Evolutionary conservation across 2,113 vertebrate genomes (phyloP).

Genomic region (Myodes glareolus): DNA sequence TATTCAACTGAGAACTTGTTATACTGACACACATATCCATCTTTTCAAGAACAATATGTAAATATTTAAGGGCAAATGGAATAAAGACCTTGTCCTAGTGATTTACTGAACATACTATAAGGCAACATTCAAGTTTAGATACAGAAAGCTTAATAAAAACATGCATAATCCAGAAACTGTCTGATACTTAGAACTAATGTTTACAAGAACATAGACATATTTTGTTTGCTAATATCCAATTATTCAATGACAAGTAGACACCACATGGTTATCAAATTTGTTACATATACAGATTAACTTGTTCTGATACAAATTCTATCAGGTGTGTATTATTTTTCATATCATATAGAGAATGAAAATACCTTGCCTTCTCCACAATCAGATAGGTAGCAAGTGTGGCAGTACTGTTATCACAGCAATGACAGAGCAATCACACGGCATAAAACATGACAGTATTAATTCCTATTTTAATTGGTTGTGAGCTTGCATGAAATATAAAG

Average conservation of each 20-base stretch:
- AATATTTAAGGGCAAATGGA: neutral
- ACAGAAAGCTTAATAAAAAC: neutral
- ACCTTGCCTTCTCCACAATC: neutral
- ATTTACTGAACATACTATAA: neutral
- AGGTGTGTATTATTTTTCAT: neutral
- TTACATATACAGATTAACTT: neutral
- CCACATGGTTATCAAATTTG: neutral
- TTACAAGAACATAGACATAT: neutral
- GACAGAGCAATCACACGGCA: neutral
- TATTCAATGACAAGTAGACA: neutral
- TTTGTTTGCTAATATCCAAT: neutral
- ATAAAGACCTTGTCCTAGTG: neutral
- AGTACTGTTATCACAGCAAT: too few relatives aligned
- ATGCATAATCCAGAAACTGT: neutral
- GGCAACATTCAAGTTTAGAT: neutral
- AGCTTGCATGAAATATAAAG: neutral
- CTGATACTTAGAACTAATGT: neutral
- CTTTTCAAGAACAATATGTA: neutral
- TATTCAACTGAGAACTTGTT: neutral
- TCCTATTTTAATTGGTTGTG: neutral
- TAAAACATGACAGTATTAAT: neutral
- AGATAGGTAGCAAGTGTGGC: accelerated
- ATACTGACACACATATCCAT: neutral
- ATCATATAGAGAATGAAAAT: neutral
- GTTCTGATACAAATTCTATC: accelerated